Base-by-base conservation (phyloP, 2,797 vertebrate genomes). In the Pampus argenteus region DNA sequence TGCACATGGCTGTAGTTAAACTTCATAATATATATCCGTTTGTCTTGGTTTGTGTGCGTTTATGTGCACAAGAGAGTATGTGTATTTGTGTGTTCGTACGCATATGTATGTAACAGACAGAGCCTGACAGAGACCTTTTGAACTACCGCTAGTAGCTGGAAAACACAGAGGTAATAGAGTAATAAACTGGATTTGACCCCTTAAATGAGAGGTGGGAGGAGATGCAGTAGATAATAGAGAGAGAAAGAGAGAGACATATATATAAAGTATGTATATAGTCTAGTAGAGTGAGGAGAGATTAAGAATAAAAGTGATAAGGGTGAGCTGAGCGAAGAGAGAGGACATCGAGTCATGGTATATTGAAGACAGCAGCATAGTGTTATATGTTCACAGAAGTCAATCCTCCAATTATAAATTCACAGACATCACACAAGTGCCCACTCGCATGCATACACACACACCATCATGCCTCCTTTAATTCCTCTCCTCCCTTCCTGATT, bases 311-410 rank as follows among this genome's bases (percentile, higher is more conserved):
- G 62, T 1, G 44, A 76, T 58, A 70, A 67, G 60, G 25, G 5
- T 31, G 57, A 60, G 31, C n/a, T 49, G 50, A 69, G 49, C 23
- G 49, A 78, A 60, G 49, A 71, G 57, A 72, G 66, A 80, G 69
- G 65, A 65, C 54, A 56, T 83, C 82, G 60, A 66, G 48, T 60
- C 71, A 72, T 22, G 63, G 31, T 71, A 81, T 76, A 75, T 63
- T 86, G 62, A 78, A 80, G 58, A 79, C 84, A 80, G 71, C 66
- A 44, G 59, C 51, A 48, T 36, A n/a, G 69, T 47, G 18, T 65
- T 66, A 50, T 62, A 56, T 52, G 59, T 31, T 80, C 64, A 75
- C 59, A 84, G 81, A 89, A 84, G 89, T 88, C 88, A 83, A 42
- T 71, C 40, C 38, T 64, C 72, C 69, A 83, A 78, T 87, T 83